Conservation (phyloP, 2,888 invertebrate genomes). For the Apantesis nais region DNA sequence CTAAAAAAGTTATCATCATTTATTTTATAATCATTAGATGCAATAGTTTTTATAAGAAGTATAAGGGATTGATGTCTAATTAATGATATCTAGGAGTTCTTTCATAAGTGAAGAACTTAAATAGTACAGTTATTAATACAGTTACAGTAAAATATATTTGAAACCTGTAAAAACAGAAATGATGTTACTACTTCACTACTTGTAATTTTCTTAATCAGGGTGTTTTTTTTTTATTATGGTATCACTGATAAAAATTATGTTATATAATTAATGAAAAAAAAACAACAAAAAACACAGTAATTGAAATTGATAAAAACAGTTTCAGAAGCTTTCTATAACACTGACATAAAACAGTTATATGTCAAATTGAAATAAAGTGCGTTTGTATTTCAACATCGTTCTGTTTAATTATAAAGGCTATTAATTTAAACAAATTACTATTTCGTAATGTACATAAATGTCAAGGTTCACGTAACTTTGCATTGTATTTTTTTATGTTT, state of each 20-base stretch:
- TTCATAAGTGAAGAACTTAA: neutral
- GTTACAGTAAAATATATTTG: too few relatives aligned
- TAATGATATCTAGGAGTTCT: neutral
- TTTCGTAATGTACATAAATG: neutral
- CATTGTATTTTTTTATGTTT: neutral
- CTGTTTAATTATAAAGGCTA: neutral
- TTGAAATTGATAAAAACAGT: neutral
- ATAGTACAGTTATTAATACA: too few relatives aligned
- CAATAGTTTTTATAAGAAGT: too few relatives aligned
- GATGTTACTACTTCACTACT: neutral
- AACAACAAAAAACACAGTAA: neutral
- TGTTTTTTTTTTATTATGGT: too few relatives aligned
- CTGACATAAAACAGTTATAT: too few relatives aligned
- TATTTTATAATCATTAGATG: too few relatives aligned
- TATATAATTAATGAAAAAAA: too few relatives aligned
- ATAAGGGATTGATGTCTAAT: neutral
- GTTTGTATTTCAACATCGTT: neutral
- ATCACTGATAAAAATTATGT: too few relatives aligned
- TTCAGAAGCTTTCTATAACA: neutral
- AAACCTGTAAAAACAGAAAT: neutral
- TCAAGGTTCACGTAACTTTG: conserved; percentile 1
- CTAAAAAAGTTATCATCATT: too few relatives aligned
- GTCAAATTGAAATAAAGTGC: neutral
- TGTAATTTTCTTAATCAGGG: too few relatives aligned
- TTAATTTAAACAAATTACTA: neutral